These are phyloP conservation scores for Tetheella fluctuosa DNA, from an alignment of 2,888 invertebrate species.

Conservation along the genomic window DNA sequence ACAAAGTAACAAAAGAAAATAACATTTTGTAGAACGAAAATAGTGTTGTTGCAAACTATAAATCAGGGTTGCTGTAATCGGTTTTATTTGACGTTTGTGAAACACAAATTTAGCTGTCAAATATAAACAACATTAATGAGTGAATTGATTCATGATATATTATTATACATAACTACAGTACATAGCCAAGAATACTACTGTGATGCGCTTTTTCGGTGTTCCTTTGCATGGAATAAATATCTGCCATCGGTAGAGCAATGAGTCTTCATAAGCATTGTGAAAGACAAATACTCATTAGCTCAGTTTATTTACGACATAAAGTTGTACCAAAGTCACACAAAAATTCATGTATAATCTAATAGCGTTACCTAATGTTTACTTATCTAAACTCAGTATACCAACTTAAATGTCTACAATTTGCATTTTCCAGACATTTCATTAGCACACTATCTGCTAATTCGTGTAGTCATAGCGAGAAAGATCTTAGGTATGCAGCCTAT, in stretches of 20 bases:
- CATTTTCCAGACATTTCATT: conserved; percentile 6
- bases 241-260: neutral
- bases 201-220: neutral
- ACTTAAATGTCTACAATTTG: neutral
- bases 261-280: neutral
- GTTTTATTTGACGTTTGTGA: neutral
- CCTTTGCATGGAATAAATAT: no score
- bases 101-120: neutral
- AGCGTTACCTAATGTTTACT: neutral
- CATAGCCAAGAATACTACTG: no score
- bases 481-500: neutral
- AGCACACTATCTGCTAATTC: neutral
- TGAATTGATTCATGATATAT: neutral
- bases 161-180: no score
- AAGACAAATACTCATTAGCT: neutral
- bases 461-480: neutral
- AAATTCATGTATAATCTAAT: neutral
- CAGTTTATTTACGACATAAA: neutral
- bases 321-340: conserved; percentile 1
- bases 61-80: neutral
- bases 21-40: neutral
- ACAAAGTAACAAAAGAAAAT: neutral
- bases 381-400: neutral
- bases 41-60: neutral
- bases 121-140: neutral